Evolutionary conservation across 1,140 invertebrate genomes (phyloP).

Genomic region (Brachionus paranguensis): DNA sequence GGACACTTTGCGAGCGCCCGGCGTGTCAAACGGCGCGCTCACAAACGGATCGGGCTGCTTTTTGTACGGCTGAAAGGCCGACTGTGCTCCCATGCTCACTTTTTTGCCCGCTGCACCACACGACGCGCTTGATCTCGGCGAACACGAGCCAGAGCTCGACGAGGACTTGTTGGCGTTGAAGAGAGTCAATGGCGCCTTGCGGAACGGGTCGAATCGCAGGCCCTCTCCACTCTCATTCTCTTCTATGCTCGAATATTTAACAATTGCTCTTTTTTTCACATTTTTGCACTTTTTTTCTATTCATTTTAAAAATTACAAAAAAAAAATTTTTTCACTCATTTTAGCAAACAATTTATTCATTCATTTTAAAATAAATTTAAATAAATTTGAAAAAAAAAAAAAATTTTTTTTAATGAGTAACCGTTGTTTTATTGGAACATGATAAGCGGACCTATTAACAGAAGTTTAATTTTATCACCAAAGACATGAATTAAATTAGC

Average conservation of each 20-base stretch:
- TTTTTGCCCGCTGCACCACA: not conserved
- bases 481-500: not conserved
- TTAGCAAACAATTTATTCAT: not conserved
- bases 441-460: not conserved
- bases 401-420: not conserved
- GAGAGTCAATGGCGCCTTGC: not conserved
- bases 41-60: slow-evolving; percentile 33
- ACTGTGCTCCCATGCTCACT: not conserved
- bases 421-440: not conserved
- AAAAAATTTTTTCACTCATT: not conserved
- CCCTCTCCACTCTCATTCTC: not conserved
- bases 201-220: not conserved
- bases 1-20: not conserved
- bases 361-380: not conserved
- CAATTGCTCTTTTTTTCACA: not conserved
- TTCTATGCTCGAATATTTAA: slow-evolving; percentile 1
- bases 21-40: slow-evolving; percentile 1
- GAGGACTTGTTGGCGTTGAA: slow-evolving; percentile 8
- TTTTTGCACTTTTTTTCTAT: not conserved
- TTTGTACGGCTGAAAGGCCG: slow-evolving; percentile 29
- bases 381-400: not conserved
- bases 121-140: not conserved
- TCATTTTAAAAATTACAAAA: not conserved
- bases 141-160: not conserved
- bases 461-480: not conserved